Evolutionary conservation across 2,888 invertebrate genomes (phyloP).

Genomic region (Carpatolechia fugitivella): DNA sequence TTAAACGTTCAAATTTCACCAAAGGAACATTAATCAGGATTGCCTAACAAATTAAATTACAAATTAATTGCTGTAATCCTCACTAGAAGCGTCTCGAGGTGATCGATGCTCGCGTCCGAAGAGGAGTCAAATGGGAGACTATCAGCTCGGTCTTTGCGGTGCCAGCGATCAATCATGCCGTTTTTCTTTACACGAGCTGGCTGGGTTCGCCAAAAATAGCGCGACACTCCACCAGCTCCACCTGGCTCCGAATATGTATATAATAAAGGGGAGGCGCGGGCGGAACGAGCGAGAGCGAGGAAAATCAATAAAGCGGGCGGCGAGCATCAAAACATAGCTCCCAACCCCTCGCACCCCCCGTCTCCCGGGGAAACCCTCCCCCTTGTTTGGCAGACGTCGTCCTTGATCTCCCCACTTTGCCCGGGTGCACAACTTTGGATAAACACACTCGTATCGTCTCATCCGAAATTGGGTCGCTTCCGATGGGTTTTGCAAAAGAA

Average conservation of each 20-base stretch:
- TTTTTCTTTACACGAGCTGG: conserved; percentile 45
- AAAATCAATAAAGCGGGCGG: conserved; percentile 77
- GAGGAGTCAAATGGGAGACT: conserved; percentile 17
- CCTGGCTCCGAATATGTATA: conserved; percentile 61
- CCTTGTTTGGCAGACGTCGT: conserved; percentile 77
- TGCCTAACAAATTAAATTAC: conserved; percentile 12
- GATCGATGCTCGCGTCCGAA: neutral
- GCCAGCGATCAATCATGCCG: conserved; percentile 62
- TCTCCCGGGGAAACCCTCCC: conserved; percentile 76
- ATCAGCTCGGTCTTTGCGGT: conserved; percentile 33
- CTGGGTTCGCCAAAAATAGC: conserved; percentile 71
- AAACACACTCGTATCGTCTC: conserved; percentile 74
- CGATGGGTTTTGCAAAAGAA: conserved; percentile 46
- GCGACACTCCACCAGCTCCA: conserved; percentile 56
- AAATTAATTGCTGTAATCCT: conserved; percentile 11
- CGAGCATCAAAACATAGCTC: conserved; percentile 74
- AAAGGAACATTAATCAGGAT: conserved; percentile 16
- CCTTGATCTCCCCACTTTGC: conserved; percentile 73
- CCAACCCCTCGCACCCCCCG: conserved; percentile 40
- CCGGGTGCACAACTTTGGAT: conserved; percentile 70
- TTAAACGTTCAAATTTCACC: conserved; percentile 10
- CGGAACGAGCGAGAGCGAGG: conserved; percentile 52
- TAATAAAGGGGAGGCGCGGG: conserved; percentile 61
- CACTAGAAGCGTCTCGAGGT: neutral
- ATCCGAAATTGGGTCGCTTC: conserved; percentile 67